Percentiles rank a stretch among this genome's conserved stretches.
Evolutionary conservation across 1,140 invertebrate genomes (phyloP).

Genomic region (Lepidurus couesii): DNA sequence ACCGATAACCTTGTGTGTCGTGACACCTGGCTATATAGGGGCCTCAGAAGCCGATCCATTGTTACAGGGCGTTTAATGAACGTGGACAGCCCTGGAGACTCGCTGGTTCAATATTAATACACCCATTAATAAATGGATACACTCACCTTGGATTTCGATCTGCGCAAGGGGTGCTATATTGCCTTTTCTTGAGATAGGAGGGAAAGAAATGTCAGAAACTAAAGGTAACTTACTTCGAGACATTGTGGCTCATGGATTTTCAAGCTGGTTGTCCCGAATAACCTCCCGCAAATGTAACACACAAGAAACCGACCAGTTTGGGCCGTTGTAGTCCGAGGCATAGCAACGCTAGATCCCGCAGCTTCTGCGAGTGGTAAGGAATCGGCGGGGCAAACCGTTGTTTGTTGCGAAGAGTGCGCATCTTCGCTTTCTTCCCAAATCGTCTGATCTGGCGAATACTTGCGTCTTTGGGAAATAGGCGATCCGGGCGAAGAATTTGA

Average conservation of each 20-base stretch:
- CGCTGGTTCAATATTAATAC: too few species aligned
- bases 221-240: constrained; percentile 36
- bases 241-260: constrained; percentile 47
- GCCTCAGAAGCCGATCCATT: constrained; percentile 28
- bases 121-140: too few species aligned
- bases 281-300: constrained; percentile 48
- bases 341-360: neutral
- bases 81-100: too few species aligned
- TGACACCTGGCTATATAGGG: constrained; percentile 21
- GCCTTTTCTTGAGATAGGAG: too few species aligned
- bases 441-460: neutral
- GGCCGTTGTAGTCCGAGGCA: constrained; percentile 16
- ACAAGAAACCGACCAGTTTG: constrained; percentile 39
- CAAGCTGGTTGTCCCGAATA: constrained; percentile 44
- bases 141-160: too few species aligned
- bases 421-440: neutral
- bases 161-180: too few species aligned
- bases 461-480: neutral
- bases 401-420: neutral
- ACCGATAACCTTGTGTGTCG: constrained; percentile 33
- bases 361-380: neutral
- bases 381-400: neutral
- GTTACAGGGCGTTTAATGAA: neutral
- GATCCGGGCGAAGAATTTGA: neutral
- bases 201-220: too few species aligned